These are phyloP conservation scores for Acronicta psi DNA, from an alignment of 2,888 invertebrate species.

Conservation along the genomic window DNA sequence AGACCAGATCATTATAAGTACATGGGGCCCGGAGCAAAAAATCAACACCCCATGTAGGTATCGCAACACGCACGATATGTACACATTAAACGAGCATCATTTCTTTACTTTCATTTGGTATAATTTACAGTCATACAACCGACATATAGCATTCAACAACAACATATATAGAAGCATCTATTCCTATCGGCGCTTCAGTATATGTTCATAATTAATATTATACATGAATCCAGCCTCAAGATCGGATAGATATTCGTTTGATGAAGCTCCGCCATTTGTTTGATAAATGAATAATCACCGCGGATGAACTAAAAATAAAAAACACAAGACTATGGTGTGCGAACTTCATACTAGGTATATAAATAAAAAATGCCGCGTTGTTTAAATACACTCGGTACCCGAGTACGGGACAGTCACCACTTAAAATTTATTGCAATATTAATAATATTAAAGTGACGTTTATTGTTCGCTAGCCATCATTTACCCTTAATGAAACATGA, in stretches of 20 bases:
- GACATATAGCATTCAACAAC: slow-evolving; percentile 24
- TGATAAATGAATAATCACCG: slow-evolving; percentile 78
- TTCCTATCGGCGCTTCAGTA: slow-evolving; percentile 40
- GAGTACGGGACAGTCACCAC: slow-evolving; percentile 65
- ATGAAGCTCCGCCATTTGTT: slow-evolving; percentile 79
- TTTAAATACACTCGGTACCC: slow-evolving; percentile 66
- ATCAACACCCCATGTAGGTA: slow-evolving; percentile 52
- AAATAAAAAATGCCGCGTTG: slow-evolving; percentile 70
- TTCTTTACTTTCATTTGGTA: slow-evolving; percentile 41
- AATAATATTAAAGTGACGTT: slow-evolving; percentile 71
- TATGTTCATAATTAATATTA: slow-evolving; percentile 68
- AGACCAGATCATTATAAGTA: slow-evolving; percentile 55
- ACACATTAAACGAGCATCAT: slow-evolving; percentile 40
- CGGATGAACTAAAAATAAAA: slow-evolving; percentile 67
- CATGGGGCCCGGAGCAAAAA: slow-evolving; percentile 49
- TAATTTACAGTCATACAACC: slow-evolving; percentile 33
- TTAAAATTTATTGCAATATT: slow-evolving; percentile 69
- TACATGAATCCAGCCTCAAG: slow-evolving; percentile 58
- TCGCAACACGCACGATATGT: slow-evolving; percentile 46
- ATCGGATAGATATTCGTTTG: slow-evolving; percentile 74
- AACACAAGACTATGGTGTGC: slow-evolving; percentile 65
- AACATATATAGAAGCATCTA: slow-evolving; percentile 35
- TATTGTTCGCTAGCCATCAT: slow-evolving; percentile 60
- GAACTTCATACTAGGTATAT: slow-evolving; percentile 71
- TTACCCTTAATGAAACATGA: slow-evolving; percentile 36